These are phyloP conservation scores for Istiophorus platypterus DNA, from an alignment of 2,113 vertebrate genomes.

Conservation along the genomic window DNA sequence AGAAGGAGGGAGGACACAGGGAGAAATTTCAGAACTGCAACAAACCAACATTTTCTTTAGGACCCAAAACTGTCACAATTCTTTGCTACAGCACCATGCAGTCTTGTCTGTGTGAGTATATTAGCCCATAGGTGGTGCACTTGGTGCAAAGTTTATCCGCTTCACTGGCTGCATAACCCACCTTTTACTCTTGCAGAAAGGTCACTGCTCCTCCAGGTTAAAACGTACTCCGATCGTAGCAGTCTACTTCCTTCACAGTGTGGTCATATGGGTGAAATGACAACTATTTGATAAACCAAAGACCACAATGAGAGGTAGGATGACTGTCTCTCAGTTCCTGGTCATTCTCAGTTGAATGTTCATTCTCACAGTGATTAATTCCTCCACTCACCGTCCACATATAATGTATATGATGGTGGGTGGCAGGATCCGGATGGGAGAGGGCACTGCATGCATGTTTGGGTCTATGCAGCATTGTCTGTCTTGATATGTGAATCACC, in stretches of 20 bases:
- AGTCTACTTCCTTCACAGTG: background rate
- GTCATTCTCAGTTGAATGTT: constrained; percentile 76
- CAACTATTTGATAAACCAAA: constrained; percentile 62
- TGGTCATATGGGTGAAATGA: constrained; percentile 54
- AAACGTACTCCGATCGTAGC: constrained; percentile 30
- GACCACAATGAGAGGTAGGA: constrained; percentile 80
- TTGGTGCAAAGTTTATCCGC: constrained; percentile 35
- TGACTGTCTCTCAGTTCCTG: constrained; percentile 72
- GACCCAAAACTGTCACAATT: constrained; percentile 20
- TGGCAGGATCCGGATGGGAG: constrained; percentile 50
- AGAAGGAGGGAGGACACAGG: constrained; percentile 3
- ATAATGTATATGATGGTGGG: constrained; percentile 61
- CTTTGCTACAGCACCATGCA: constrained; percentile 23
- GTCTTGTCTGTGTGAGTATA: constrained; percentile 18
- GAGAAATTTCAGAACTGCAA: constrained; percentile 2
- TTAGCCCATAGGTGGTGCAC: constrained; percentile 51
- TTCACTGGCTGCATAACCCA: constrained; percentile 31
- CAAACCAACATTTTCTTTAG: constrained; percentile 6
- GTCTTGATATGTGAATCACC: background rate
- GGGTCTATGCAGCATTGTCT: constrained; percentile 49
- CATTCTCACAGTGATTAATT: constrained; percentile 41
- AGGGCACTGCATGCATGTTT: constrained; percentile 62
- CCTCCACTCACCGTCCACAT: constrained; percentile 55
- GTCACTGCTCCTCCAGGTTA: constrained; percentile 31
- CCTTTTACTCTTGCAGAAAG: constrained; percentile 37